Percentiles rank a stretch among this genome's conserved stretches.
phyloP scores from a whole-genome alignment of 2,797 vertebrate species.

The Fundulus diaphanus region DNA sequence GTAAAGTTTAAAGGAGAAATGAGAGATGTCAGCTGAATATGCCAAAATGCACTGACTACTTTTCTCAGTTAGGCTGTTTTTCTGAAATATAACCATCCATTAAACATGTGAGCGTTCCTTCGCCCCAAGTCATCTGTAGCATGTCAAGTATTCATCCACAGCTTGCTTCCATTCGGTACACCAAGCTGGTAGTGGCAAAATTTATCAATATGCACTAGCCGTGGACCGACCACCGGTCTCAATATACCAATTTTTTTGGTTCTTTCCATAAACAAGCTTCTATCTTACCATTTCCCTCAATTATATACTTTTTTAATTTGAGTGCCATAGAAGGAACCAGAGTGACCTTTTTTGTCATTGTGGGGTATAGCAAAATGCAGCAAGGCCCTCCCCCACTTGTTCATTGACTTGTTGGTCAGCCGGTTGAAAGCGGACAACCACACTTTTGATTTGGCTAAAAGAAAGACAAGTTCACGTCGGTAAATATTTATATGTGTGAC shows the following conservation, averaged over 20 bases:
- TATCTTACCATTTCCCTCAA: neutral
- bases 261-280: neutral
- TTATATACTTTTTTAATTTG: neutral
- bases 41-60: slow-evolving; percentile 9
- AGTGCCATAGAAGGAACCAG: neutral
- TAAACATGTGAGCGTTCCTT: neutral
- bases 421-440: neutral
- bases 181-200: slow-evolving; percentile 16
- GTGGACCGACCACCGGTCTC: neutral
- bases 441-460: neutral
- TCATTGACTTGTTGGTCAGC: neutral
- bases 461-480: neutral
- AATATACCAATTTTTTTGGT: neutral
- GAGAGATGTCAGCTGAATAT: slow-evolving; percentile 34
- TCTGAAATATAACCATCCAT: slow-evolving; percentile 8
- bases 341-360: neutral
- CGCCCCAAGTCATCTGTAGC: neutral
- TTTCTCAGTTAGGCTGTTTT: neutral
- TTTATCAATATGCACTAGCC: slow-evolving; percentile 32
- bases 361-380: neutral
- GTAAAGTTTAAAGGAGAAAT: slow-evolving; percentile 48
- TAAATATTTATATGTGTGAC: neutral
- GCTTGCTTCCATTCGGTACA: slow-evolving; percentile 14
- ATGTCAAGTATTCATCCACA: slow-evolving; percentile 21
- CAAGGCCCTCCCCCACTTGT: neutral